Evolutionary conservation across 2,888 invertebrate genomes (phyloP), one percentile per base, ranked within the genome.

Genomic region (Synergus itoensis): DNA sequence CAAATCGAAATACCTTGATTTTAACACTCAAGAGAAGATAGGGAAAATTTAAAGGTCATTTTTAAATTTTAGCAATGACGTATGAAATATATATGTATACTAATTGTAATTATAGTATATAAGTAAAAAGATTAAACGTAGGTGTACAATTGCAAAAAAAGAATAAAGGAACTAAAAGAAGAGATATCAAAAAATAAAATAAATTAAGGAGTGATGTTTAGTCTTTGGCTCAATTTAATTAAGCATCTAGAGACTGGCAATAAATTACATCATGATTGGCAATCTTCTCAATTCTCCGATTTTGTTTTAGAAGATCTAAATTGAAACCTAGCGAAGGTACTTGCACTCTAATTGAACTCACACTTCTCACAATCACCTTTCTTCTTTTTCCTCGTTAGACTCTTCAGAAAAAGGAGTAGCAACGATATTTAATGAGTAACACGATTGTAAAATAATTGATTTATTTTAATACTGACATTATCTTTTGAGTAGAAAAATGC

Each of bases 351-450:
- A 45, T 80, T 77, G 80, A 81, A 90, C 90, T 90, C 87, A 90
- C 90, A 86, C 84, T 89, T 84, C 45, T 86, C 81, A 78, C 77
- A 83, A 82, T 85, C 85, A 64, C 60, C 67, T 79, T 87, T 85
- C 53, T 84, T 63, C 79, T 86, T 86, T 84, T 86, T 88, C 86
- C 88, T 85, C 81, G 85, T 82, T 45, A 86, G 86, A 84, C 82
- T 89, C 90, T 90, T 79, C 60, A 79, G 80, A 75, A 85, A 80
- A 85, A 85, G 83, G 84, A 48, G 11, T 60, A 60, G 21, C 60
- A 60, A 21, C 12, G 21, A 21, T 21, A 21, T 21, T 21, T 4
- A 21, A 60, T 60, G 11, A 60, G 12, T 21, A 21, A 21, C 11
- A 60, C 12, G 21, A 43, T n/a, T n/a, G 40, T 48, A 64, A 36